Evolutionary conservation across 2,797 vertebrate genomes (phyloP), one percentile per base, ranked within the genome.

Genomic region (Neosalanx taihuensis): DNA sequence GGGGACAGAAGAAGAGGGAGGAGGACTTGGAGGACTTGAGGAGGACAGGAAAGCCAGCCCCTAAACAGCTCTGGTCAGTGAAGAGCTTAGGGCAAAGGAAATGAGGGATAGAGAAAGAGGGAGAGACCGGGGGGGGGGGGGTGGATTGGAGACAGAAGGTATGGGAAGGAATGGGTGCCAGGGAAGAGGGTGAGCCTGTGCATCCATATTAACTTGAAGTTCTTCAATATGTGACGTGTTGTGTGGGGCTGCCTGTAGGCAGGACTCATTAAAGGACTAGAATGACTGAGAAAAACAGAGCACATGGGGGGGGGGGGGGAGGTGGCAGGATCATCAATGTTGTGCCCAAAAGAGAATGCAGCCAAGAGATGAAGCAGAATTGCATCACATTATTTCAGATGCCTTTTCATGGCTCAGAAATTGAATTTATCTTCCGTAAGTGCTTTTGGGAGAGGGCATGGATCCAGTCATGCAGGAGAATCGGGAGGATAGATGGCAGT

Each of bases 331-430:
- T 76, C 68, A 70, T 64, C 72, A 57, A 26, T 67, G 67, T 71
- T 49, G 69, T 74, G 73, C 67, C 73, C 74, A 64, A 78, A 81
- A 72, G 66, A 75, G 59, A 62, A 60, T 20, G 70, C 62, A 53
- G 71, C 2, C 41, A 64, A 49, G 46, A 70, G 72, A 78, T 69
- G 64, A 76, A 65, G 37, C 51, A 67, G 66, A 78, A 84, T 79
- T 76, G 63, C 67, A 79, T 73, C 73, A 76, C 58, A 74, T 78
- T 80, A 76, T 80, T 76, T 70, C 69, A 72, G 67, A 72, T 73
- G 73, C 68, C 72, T 82, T 76, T 81, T 78, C 66, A 74, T 78
- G 77, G 76, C 69, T 74, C 57, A 53, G 18, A 80, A 80, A 80
- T 81, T 69, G 68, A 81, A 78, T 85, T 79, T 81, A 56, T 67